Base-by-base conservation (phyloP, 2,797 vertebrate species). In the Xiphophorus birchmanni region DNA sequence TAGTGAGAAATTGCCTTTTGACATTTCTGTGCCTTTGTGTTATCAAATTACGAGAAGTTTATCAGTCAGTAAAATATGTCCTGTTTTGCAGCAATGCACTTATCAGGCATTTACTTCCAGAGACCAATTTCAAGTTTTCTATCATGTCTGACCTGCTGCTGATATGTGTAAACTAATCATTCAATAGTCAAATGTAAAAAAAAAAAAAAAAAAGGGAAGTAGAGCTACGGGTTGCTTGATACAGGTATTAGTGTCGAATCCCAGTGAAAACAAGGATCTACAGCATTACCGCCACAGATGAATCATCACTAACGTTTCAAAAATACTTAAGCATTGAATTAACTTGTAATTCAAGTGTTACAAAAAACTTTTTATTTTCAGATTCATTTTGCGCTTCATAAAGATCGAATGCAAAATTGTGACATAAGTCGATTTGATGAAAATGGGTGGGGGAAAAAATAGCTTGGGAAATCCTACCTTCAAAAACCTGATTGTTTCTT, bases 401-500 rank as follows among this genome's bases (percentile, higher is more conserved):
- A 37, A 44, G 40, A 71, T 44, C 23, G 26, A n/a, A 80, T 80
- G 69, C 83, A 81, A 81, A 89, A 84, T 85, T 83, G 84, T 76
- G 18, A 71, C 84, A 73, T 87, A 88, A 89, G 87, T 77, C 81
- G 74, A 81, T 85, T 85, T 80, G 69, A 80, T 74, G 56, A 85
- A 81, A 85, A 77, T 18, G 17, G 72, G 81, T 75, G 17, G 69
- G 80, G 77, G 23, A 44, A 87, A 80, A 78, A n/a, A 11, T 12
- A 85, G 76, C 56, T 4, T 26, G 44, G 26, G 81, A 89, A 90
- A 67, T 67, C 18, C 32, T 67, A 40, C 63, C 35, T 23, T 60
- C 73, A 37, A 47, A 37, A 82, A 81, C 48, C 76, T 83, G 78
- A 91, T 89, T 87, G 82, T 80, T 83, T 87, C 50, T 74, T 84